phyloP scores from a whole-genome alignment of 35 echinoderm and acorn worm genomes.

The Lytechinus variegatus region DNA sequence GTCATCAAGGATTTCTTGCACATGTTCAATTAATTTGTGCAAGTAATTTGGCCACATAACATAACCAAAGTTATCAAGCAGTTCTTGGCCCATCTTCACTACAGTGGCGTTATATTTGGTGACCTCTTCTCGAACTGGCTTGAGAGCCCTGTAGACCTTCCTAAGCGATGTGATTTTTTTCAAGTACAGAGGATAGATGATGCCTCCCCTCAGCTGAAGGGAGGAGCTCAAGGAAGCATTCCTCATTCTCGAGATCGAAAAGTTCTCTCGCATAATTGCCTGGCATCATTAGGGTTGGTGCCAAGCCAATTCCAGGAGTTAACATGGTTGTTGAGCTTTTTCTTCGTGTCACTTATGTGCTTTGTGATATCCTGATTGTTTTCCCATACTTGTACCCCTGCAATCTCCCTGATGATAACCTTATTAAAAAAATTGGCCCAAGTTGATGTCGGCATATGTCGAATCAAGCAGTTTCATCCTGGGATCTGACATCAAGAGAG shows the following conservation, averaged over 20 bases:
- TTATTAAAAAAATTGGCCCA: slow-evolving; percentile 66
- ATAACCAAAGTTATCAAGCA: slow-evolving; percentile 54
- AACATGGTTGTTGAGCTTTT: slow-evolving; percentile 26
- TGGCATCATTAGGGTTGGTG: slow-evolving; percentile 66
- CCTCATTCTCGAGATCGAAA: slow-evolving; percentile 31
- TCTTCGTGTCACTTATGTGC: slow-evolving; percentile 36
- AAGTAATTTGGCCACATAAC: slow-evolving; percentile 63
- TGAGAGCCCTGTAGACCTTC: slow-evolving; percentile 20
- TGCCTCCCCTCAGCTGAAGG: background rate
- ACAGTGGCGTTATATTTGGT: slow-evolving; percentile 27
- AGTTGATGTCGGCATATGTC: slow-evolving; percentile 71
- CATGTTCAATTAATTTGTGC: slow-evolving; percentile 65
- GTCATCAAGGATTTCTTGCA: slow-evolving; percentile 37
- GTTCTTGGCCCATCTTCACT: slow-evolving; percentile 29
- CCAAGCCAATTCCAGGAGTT: background rate
- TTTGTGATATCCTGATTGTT: background rate
- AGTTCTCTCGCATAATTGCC: slow-evolving; percentile 60
- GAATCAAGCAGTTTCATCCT: slow-evolving; percentile 46
- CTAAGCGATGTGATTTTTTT: background rate
- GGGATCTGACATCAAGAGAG: slow-evolving; percentile 15
- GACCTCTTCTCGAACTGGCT: slow-evolving; percentile 31
- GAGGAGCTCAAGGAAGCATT: slow-evolving; percentile 13
- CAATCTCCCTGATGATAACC: slow-evolving; percentile 36
- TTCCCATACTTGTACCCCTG: background rate
- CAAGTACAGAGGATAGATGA: background rate